Evolutionary conservation across 1,140 invertebrate genomes (phyloP).

Genomic region (Chrysopa pallens): DNA sequence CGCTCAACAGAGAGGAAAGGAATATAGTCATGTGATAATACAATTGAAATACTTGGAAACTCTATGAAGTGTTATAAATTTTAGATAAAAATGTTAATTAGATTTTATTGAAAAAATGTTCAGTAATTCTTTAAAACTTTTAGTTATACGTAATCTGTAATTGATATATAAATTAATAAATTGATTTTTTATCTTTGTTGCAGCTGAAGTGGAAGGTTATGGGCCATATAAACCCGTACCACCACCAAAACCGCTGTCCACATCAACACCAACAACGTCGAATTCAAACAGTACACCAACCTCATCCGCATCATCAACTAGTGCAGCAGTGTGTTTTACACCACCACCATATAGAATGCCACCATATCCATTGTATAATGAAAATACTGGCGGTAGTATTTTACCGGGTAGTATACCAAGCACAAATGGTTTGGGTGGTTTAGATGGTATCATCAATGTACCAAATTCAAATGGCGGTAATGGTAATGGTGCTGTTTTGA

Average conservation of each 20-base stretch:
- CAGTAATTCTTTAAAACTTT: no score
- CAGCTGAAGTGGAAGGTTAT: conserved; percentile 32
- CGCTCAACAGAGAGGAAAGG: no score
- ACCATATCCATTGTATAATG: conserved; percentile 24
- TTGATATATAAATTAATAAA: no score
- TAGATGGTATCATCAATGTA: conserved; percentile 24
- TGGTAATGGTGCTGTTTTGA: conserved; percentile 1
- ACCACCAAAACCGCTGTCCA: conserved; percentile 34
- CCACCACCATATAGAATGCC: conserved; percentile 31
- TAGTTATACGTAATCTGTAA: no score
- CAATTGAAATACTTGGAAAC: no score
- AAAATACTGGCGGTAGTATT: conserved; percentile 13
- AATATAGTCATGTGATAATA: no score
- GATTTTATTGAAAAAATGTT: no score
- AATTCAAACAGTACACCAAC: conserved; percentile 9
- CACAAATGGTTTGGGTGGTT: conserved; percentile 18
- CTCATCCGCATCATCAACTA: not conserved
- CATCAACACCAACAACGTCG: conserved; percentile 19
- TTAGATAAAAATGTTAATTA: no score
- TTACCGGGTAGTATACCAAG: conserved; percentile 24
- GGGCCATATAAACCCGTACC: conserved; percentile 36
- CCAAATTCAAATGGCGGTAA: conserved; percentile 7
- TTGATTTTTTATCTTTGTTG: conserved; percentile 14
- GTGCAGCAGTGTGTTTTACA: conserved; percentile 7
- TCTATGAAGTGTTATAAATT: no score